Conservation (phyloP, 2,113 vertebrate species). For the Elaphurus davidianus region DNA sequence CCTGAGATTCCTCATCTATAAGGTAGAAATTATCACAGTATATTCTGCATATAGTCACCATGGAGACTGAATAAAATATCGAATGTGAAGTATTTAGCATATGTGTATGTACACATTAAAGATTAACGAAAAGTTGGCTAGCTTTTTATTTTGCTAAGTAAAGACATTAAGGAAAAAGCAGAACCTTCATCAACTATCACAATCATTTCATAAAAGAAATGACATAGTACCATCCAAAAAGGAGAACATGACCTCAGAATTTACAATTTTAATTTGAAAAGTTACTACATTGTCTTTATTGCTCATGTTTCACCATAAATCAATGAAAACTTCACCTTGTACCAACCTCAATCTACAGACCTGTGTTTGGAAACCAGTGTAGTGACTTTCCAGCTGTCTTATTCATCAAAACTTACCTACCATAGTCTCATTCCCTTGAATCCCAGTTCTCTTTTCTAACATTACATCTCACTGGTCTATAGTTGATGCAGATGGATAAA, state of each 20-base stretch:
- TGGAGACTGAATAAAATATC: slow-evolving; percentile 13
- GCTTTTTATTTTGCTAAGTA: not conserved
- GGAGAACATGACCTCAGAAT: not conserved
- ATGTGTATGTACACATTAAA: not conserved
- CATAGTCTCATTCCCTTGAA: not conserved
- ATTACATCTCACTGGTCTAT: not conserved
- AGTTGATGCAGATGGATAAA: not conserved
- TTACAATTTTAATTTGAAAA: slow-evolving; percentile 14
- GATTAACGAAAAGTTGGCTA: not conserved
- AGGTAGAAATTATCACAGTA: not conserved
- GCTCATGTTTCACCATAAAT: not conserved
- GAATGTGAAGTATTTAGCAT: not conserved
- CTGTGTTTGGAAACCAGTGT: not conserved
- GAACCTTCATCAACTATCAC: not conserved
- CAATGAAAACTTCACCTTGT: not conserved
- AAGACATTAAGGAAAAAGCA: not conserved
- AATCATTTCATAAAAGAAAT: not conserved
- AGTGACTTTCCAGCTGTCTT: not conserved
- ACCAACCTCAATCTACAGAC: not conserved
- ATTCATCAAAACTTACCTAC: not conserved
- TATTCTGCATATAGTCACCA: not conserved
- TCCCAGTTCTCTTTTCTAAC: not conserved
- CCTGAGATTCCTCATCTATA: not conserved
- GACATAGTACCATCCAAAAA: not conserved
- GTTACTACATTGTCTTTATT: not conserved